A percentile compares a stretch with the other conserved stretches of the same genome.
Conservation (phyloP, 2,888 invertebrate genomes). For the Octodonta nipae region DNA sequence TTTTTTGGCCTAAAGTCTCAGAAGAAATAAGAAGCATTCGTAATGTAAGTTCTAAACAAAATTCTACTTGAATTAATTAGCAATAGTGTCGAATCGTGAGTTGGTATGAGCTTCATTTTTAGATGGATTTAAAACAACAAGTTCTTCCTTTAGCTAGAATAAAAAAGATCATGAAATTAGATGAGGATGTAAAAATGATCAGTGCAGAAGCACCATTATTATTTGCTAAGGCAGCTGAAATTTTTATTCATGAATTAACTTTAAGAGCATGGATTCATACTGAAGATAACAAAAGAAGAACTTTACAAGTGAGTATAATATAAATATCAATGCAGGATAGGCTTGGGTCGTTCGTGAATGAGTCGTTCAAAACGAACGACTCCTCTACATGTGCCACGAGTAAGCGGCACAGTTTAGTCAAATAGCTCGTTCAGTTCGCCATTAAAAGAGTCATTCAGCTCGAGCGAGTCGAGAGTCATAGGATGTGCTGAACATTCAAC, state of each 20-base stretch:
- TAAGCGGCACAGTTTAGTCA: too few relatives aligned
- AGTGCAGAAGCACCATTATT: conserved; percentile 94
- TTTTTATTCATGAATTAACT: conserved; percentile 94
- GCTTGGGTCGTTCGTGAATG: too few relatives aligned
- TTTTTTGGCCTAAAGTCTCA: conserved; percentile 72
- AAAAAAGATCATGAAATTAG: conserved; percentile 98
- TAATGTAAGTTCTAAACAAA: conserved; percentile 40
- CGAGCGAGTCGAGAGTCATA: too few relatives aligned
- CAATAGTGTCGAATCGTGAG: too few relatives aligned
- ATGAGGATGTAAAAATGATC: conserved; percentile 99
- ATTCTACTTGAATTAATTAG: not conserved
- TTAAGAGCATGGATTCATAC: conserved; percentile 94
- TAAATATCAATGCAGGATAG: too few relatives aligned
- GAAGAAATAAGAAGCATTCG: conserved; percentile 68
- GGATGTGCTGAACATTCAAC: too few relatives aligned
- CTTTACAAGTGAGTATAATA: conserved; percentile 58
- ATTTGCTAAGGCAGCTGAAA: conserved; percentile 95
- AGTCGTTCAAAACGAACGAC: too few relatives aligned
- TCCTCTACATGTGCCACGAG: too few relatives aligned
- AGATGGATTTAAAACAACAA: conserved; percentile 83
- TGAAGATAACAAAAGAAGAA: conserved; percentile 90
- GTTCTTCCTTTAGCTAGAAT: conserved; percentile 90
- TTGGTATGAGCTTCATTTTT: conserved; percentile 12
- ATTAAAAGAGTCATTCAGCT: too few relatives aligned
- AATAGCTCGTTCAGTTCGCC: too few relatives aligned